phyloP scores from a whole-genome alignment of 2,797 vertebrate genomes.

The Miichthys miiuy region DNA sequence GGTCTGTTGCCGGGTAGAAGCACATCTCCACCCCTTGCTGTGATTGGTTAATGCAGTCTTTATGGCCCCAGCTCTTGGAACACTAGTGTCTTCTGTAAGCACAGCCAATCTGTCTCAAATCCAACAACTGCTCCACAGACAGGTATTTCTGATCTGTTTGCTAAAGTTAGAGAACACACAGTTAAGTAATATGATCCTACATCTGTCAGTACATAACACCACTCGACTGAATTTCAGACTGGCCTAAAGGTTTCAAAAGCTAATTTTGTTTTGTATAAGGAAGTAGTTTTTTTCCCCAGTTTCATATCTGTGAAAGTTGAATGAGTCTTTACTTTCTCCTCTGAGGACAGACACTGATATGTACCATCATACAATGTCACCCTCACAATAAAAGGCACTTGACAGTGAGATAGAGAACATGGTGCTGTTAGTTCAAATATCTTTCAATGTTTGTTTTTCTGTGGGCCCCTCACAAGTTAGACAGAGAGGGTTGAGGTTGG shows the following conservation, averaged over 20 bases:
- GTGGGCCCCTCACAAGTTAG: neutral
- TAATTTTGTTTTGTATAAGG: neutral
- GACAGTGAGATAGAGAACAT: conserved; percentile 7
- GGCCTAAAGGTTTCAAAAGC: neutral
- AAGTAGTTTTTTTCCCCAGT: neutral
- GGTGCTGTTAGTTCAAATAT: conserved; percentile 12
- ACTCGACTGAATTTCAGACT: neutral
- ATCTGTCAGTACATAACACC: conserved; percentile 20
- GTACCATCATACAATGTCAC: conserved; percentile 13
- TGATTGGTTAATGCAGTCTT: conserved; percentile 70
- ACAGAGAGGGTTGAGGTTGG: neutral
- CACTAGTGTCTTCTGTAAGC: conserved; percentile 61
- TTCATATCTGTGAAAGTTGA: conserved; percentile 8
- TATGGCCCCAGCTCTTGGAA: conserved; percentile 66
- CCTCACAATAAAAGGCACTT: conserved; percentile 11
- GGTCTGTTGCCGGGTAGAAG: conserved; percentile 84
- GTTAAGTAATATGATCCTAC: conserved; percentile 43
- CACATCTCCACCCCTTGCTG: conserved; percentile 79
- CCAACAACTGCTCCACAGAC: conserved; percentile 64
- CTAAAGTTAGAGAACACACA: conserved; percentile 61
- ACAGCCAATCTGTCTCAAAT: conserved; percentile 63
- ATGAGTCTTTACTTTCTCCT: neutral
- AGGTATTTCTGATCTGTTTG: conserved; percentile 59
- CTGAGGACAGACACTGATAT: conserved; percentile 7
- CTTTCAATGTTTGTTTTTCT: conserved; percentile 17